phyloP scores from a whole-genome alignment of 2,888 invertebrate species.

The Pherbina coryleti region DNA sequence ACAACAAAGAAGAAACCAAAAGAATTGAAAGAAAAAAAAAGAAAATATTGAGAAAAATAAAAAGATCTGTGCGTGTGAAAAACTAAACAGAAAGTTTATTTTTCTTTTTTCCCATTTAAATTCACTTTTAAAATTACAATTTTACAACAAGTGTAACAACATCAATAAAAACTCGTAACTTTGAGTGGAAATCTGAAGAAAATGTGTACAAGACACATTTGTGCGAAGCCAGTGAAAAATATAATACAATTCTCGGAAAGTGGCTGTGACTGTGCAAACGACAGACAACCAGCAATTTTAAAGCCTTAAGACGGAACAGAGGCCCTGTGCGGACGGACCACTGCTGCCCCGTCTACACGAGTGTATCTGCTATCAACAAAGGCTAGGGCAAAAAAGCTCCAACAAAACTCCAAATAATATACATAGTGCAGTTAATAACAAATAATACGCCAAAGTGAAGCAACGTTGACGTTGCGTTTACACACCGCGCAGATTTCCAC shows the following conservation, averaged over 20 bases:
- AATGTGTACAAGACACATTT: not conserved
- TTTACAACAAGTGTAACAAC: not conserved
- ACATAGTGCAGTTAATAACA: not conserved
- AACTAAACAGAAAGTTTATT: constrained; percentile 27
- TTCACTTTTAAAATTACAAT: not conserved
- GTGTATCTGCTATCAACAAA: not conserved
- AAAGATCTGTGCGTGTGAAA: constrained; percentile 16
- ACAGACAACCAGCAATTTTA: not conserved
- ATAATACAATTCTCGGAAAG: constrained; percentile 24
- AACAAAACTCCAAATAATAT: not conserved
- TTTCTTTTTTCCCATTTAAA: not conserved
- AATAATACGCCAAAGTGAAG: constrained; percentile 19
- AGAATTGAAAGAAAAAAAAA: constrained; percentile 15
- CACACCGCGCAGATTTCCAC: constrained; percentile 23
- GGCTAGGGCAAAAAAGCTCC: not conserved
- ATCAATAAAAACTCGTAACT: not conserved
- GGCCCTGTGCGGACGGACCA: not conserved
- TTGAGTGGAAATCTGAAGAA: not conserved
- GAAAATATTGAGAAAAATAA: not conserved
- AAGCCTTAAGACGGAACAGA: not conserved
- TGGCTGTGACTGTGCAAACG: constrained; percentile 17
- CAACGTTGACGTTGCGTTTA: constrained; percentile 14
- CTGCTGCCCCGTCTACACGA: not conserved
- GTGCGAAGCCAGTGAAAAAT: constrained; percentile 6
- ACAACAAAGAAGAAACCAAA: constrained; percentile 18